Conservation (phyloP, 2,113 vertebrate genomes). For the Nesoenas mayeri region DNA sequence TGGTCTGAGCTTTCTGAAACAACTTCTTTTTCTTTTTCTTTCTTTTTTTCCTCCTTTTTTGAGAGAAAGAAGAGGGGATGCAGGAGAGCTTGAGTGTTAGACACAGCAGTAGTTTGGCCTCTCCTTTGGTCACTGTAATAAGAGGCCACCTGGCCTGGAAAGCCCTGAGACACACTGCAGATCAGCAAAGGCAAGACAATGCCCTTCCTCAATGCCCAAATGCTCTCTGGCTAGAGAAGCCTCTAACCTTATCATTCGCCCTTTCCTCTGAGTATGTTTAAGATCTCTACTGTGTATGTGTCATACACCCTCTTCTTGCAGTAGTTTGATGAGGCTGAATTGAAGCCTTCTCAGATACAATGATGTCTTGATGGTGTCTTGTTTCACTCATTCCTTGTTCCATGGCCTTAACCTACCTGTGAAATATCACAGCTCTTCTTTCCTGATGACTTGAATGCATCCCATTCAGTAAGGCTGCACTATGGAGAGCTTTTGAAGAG, state of each 20-base stretch:
- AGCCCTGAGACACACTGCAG: not conserved
- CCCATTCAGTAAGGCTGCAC: not conserved
- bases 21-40: not conserved
- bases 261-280: not conserved
- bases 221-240: not conserved
- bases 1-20: not conserved
- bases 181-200: not conserved
- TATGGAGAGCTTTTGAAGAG: conserved; percentile 3
- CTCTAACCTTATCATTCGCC: not conserved
- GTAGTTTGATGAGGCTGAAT: not conserved
- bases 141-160: not conserved
- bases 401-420: not conserved
- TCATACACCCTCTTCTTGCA: not conserved
- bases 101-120: not conserved
- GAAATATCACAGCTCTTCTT: conserved; percentile 4
- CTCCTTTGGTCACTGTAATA: not conserved
- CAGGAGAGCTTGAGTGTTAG: not conserved
- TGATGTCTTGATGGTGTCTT: not conserved
- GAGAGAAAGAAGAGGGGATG: not conserved
- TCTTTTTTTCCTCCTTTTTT: not conserved
- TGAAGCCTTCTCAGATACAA: not conserved
- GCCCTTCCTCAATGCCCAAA: not conserved
- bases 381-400: not conserved
- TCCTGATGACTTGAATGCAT: not conserved
- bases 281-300: not conserved